Base-by-base conservation (phyloP, 2,888 invertebrate genomes). In the Hypomecis punctinalis region DNA sequence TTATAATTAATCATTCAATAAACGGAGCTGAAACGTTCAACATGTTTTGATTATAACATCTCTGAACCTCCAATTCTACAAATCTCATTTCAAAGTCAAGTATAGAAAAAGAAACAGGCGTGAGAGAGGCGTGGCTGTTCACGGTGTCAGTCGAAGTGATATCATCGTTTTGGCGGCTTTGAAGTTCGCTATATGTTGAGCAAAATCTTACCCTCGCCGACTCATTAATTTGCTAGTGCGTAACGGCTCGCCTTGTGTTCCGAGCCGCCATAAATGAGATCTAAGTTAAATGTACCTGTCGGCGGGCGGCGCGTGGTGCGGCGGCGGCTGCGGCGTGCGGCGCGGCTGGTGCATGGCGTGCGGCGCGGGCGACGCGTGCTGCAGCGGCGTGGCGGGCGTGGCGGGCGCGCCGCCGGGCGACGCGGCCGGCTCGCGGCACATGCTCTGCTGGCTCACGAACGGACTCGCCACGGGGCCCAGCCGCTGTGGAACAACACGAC, bases 401-500 rank as follows among this genome's bases (percentile, higher is more conserved):
- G 79, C 76, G 36, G 83, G 80, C 62, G 78, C 55, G 49, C 80
- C 46, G 75, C 77, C 72, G 9, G 94, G 94, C 13, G 94, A 94
- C 35, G 94, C 91, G 10, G 80, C 77, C 53, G 76, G 66, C 84
- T 67, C 85, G 69, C 77, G 79, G 60, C 80, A 57, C 83, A 79
- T 23, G 23, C 23, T 23, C 23, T 23, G 61, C 81, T 90, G 87
- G 82, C 86, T 89, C 78, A 93, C 91, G 80, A 94, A 95, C 8
- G 95, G 95, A 69, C 94, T 94, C 40, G 94, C 93, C 11, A 93
- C 93, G 66, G 94, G 93, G 66, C 81, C 80, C 69, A 79, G 72
- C 36, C 88, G 80, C 62, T 91, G 88, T 46, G 82, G 67, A 66
- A 9, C 23, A 53, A 55, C 48, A 10, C 77, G n/a, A 6, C 10